Evolutionary conservation across 2,113 vertebrate genomes (phyloP), one percentile per base, ranked within the genome.

Genomic region (Gnathonemus longibarbis): DNA sequence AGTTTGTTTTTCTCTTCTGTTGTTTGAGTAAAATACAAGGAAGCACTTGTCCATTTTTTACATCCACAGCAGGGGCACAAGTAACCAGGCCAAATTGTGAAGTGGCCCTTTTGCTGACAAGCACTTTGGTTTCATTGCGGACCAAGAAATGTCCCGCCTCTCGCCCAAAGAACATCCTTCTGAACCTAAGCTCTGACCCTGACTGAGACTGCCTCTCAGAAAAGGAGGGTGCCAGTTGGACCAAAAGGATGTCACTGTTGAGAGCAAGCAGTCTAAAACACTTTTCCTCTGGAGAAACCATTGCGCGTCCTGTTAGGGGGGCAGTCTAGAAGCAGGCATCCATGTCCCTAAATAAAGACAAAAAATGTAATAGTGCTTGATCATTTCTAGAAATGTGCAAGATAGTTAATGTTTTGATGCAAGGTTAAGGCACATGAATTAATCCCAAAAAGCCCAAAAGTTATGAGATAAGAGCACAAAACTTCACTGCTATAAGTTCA

Each of bases 201-300:
- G 92, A 92, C 90, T 87, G 91, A 85, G 3, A 70, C 10, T 88
- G 42, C 90, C 91, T 86, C 31, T 92, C 91, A 0, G 53, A 84
- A 84, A 89, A 74, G 90, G 87, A 0, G 89, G 93, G 90, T 90
- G 93, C 94, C 90, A 96, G 90, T 46, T 93, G 92, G 93, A 99
- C 98, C 19, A 91, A 52, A 5, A 98, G 93, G 39, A 99, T 89
- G 91, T 97, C 96, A 0, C 98, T 98, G 88, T 94, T 94, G 85
- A 95, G 92, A 90, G 96, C 93, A 24, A 98, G 80, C n/a, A 91
- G 87, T 27, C 91, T 58, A 10, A 88, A 77, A 13, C 3, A 8
- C 74, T 11, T 42, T 27, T 39, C 21, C n/a, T 92, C 91, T n/a
- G 88, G 90, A 80, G 50, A 46, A 13, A 31, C 31, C 80, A 89